These are phyloP conservation scores for Erpornis zantholeuca DNA, from an alignment of 2,113 vertebrate genomes.

Conservation along the genomic window DNA sequence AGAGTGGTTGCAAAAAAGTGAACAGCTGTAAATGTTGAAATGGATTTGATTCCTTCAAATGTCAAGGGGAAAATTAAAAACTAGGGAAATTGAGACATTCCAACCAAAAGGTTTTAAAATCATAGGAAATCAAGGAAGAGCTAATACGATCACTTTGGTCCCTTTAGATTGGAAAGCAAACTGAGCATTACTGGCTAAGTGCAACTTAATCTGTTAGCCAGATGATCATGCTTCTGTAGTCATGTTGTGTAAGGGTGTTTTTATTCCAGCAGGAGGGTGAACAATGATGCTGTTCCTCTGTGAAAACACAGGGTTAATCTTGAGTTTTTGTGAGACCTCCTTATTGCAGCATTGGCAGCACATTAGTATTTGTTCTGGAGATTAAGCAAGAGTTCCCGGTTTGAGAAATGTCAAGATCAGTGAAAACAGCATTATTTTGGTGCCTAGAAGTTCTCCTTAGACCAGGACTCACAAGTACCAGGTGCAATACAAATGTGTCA, in stretches of 20 bases:
- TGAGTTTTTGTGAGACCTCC: neutral
- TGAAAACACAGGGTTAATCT: neutral
- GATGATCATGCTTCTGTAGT: neutral
- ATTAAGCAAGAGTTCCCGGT: neutral
- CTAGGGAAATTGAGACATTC: neutral
- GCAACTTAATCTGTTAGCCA: neutral
- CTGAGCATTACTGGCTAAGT: neutral
- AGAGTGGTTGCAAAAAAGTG: neutral
- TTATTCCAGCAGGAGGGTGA: neutral
- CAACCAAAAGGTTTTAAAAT: neutral
- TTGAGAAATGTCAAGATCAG: neutral
- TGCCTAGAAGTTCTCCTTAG: neutral
- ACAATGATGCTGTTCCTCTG: neutral
- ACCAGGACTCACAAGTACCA: neutral
- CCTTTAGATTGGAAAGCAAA: neutral
- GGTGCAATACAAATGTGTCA: neutral
- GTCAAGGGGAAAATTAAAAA: accelerated
- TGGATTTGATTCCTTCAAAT: neutral
- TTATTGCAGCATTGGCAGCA: neutral
- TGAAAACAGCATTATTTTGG: neutral
- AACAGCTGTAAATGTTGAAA: neutral
- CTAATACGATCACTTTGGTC: neutral
- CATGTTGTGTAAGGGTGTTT: neutral
- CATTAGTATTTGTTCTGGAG: neutral
- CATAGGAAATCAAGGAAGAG: neutral